phyloP scores from a whole-genome alignment of 1,140 invertebrate genomes.

The Listronotus oregonensis region DNA sequence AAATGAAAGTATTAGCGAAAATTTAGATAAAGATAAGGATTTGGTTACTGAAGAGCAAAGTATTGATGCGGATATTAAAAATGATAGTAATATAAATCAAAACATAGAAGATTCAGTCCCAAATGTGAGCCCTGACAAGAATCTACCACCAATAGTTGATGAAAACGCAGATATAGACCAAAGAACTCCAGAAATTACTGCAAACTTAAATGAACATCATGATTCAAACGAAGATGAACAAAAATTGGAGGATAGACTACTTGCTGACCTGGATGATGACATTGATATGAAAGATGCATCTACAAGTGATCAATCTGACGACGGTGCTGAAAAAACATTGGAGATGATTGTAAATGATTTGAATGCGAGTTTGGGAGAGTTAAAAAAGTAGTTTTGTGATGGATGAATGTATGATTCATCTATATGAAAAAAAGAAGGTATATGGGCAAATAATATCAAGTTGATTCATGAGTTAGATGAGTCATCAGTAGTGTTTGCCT shows the following conservation, averaged over 20 bases:
- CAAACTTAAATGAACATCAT: background rate
- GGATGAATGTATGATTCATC: too few relatives aligned
- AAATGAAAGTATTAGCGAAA: background rate
- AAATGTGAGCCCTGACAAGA: background rate
- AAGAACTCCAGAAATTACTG: background rate
- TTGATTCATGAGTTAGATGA: too few relatives aligned
- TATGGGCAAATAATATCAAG: too few relatives aligned
- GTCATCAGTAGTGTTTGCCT: too few relatives aligned
- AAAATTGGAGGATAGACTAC: conserved; percentile 14
- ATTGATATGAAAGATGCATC: conserved; percentile 1
- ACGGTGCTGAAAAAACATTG: conserved; percentile 33
- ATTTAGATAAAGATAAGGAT: background rate
- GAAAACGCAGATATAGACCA: background rate
- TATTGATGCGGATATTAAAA: too few relatives aligned
- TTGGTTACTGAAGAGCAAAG: background rate
- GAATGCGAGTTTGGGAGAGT: conserved; percentile 32
- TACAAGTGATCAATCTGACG: background rate
- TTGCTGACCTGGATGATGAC: conserved; percentile 22
- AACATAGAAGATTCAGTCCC: background rate
- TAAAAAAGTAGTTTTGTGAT: conserved; percentile 7
- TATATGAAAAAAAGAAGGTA: too few relatives aligned
- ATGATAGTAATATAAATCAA: background rate
- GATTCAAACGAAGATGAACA: conserved; percentile 1
- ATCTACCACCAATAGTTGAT: background rate
- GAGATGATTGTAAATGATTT: conserved; percentile 40